Conservation (phyloP, 1,140 invertebrate genomes). For the Bicyclus anynana region DNA sequence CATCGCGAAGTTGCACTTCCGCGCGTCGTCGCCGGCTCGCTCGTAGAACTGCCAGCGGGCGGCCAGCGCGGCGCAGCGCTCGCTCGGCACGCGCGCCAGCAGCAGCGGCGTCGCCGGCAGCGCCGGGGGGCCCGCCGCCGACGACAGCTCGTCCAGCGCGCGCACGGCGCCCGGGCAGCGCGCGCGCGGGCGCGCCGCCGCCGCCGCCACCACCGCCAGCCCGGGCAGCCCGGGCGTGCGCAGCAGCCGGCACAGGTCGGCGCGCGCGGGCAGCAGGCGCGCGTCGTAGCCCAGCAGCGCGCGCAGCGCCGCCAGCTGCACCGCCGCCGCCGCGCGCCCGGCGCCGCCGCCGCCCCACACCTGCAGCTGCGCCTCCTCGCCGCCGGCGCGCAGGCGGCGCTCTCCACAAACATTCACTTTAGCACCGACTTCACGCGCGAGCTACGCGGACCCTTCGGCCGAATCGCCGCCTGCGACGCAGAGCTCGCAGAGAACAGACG, state of each 20-base stretch:
- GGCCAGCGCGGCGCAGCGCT: background rate
- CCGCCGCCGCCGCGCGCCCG: slow-evolving; percentile 9
- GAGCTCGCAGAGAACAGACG: too few species aligned
- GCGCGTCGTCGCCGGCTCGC: background rate
- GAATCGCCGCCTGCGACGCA: too few species aligned
- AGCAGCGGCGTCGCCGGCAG: background rate
- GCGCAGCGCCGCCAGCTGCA: background rate
- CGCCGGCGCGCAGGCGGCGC: background rate
- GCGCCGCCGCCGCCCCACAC: slow-evolving; percentile 13
- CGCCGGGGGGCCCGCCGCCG: background rate
- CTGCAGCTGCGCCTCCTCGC: background rate
- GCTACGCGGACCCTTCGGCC: too few species aligned
- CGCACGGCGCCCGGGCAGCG: background rate
- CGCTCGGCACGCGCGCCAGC: background rate
- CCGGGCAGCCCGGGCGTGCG: background rate
- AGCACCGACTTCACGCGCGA: too few species aligned
- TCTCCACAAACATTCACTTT: background rate
- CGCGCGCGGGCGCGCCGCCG: background rate
- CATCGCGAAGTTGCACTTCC: background rate
- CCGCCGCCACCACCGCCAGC: background rate
- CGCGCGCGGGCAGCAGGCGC: background rate
- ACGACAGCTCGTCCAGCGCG: background rate
- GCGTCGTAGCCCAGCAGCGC: background rate
- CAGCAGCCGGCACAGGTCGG: background rate
- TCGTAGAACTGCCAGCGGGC: background rate